phyloP scores from a whole-genome alignment of 2,113 vertebrate species.

The Chroicocephalus ridibundus region DNA sequence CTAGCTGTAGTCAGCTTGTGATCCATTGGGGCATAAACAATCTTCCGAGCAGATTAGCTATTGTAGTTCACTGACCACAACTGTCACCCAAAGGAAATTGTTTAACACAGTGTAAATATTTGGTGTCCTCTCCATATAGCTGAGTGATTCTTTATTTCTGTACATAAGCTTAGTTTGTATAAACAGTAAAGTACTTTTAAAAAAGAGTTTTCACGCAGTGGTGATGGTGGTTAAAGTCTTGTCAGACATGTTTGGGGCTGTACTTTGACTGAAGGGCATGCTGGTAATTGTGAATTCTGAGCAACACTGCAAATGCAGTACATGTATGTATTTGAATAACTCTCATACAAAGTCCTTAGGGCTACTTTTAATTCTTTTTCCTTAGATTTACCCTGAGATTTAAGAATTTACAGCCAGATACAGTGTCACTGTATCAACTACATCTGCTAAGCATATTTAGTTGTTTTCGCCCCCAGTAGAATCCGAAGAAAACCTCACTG shows the following conservation, averaged over 20 bases:
- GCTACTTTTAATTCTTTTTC: not conserved
- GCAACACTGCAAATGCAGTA: not conserved
- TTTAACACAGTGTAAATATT: slow-evolving; percentile 43
- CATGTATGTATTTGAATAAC: not conserved
- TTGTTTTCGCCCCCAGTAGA: not conserved
- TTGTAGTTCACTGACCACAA: slow-evolving; percentile 48
- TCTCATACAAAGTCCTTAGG: not conserved
- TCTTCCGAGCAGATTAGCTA: slow-evolving; percentile 34
- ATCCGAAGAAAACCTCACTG: not conserved
- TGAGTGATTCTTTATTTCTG: not conserved
- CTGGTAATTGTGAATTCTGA: not conserved
- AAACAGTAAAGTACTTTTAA: not conserved
- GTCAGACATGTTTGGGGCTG: not conserved
- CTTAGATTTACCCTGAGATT: not conserved
- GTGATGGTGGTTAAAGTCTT: not conserved
- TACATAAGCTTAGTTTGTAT: not conserved
- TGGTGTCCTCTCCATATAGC: not conserved
- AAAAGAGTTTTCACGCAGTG: not conserved
- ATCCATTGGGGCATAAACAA: slow-evolving; percentile 4
- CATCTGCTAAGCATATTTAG: not conserved
- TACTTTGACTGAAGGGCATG: not conserved
- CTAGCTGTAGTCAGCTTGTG: slow-evolving; percentile 7
- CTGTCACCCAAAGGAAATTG: slow-evolving; percentile 40
- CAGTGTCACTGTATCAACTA: not conserved
- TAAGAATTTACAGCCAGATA: not conserved